These are phyloP conservation scores for Nothoprocta perdicaria DNA, from an alignment of 2,113 vertebrate genomes.

Conservation along the genomic window DNA sequence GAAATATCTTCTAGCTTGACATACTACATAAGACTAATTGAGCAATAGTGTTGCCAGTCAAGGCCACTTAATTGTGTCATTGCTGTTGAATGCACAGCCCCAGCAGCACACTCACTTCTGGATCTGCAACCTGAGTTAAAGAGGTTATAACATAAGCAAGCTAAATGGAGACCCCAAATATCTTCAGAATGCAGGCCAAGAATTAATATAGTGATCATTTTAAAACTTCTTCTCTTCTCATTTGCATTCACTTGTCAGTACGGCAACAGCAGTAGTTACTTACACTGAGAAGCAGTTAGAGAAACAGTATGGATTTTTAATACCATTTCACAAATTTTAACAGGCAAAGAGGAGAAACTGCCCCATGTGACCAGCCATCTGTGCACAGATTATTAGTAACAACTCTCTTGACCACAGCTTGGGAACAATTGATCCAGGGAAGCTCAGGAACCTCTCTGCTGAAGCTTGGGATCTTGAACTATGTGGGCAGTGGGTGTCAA, in stretches of 20 bases:
- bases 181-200: not conserved
- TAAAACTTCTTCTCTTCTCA: not conserved
- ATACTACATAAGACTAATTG: constrained; percentile 36
- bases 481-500: not conserved
- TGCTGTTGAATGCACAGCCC: not conserved
- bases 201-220: not conserved
- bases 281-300: not conserved
- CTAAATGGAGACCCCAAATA: not conserved
- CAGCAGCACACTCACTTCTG: accelerated
- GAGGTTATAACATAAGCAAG: not conserved
- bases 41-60: constrained; percentile 40
- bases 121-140: not conserved
- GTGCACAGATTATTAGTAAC: not conserved
- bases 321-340: not conserved
- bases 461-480: not conserved
- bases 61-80: constrained; percentile 20
- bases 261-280: not conserved
- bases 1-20: constrained; percentile 29
- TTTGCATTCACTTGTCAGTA: not conserved
- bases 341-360: not conserved
- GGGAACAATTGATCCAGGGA: not conserved
- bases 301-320: constrained; percentile 8
- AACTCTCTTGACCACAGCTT: not conserved
- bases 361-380: not conserved
- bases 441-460: not conserved